These are phyloP conservation scores for Heliocidaris erythrogramma DNA, from an alignment of 35 echinoderm and acorn worm genomes.

Conservation along the genomic window DNA sequence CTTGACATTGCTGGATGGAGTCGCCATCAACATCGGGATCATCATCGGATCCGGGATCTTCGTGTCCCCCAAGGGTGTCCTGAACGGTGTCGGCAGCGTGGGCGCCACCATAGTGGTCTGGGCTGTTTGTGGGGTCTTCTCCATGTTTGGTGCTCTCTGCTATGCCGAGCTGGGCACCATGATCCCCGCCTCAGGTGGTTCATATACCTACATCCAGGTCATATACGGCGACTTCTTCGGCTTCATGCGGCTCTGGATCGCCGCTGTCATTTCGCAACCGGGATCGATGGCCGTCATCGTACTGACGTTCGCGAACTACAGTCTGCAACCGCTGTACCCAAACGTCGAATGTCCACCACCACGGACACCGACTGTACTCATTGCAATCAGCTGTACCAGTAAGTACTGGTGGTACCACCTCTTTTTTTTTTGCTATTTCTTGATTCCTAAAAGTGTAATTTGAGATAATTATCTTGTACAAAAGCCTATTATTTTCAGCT, in stretches of 20 bases:
- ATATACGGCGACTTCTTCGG: conserved; percentile 57
- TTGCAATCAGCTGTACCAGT: conserved; percentile 61
- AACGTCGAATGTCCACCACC: conserved; percentile 63
- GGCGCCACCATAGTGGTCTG: conserved; percentile 67
- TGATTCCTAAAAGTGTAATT: neutral
- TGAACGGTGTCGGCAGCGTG: conserved; percentile 61
- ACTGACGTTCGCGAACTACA: conserved; percentile 82
- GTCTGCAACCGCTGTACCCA: conserved; percentile 74
- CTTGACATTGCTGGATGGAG: conserved; percentile 33
- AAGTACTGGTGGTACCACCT: conserved; percentile 47
- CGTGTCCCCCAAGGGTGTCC: conserved; percentile 73
- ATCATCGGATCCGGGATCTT: conserved; percentile 83
- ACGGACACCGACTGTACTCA: conserved; percentile 30
- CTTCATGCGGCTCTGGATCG: conserved; percentile 81
- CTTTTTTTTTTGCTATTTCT: no score
- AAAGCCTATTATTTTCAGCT: neutral
- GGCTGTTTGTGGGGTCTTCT: conserved; percentile 67
- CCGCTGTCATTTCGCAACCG: conserved; percentile 74
- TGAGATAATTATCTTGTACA: neutral
- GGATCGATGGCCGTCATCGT: conserved; percentile 63
- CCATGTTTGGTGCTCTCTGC: conserved; percentile 72
- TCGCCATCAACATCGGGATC: conserved; percentile 59
- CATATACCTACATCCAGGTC: conserved; percentile 69
- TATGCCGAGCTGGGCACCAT: conserved; percentile 76
- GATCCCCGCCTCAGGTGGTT: conserved; percentile 65